Evolutionary conservation across 2,888 invertebrate genomes (phyloP), one percentile per base, ranked within the genome.

Genomic region (Acleris laterana): DNA sequence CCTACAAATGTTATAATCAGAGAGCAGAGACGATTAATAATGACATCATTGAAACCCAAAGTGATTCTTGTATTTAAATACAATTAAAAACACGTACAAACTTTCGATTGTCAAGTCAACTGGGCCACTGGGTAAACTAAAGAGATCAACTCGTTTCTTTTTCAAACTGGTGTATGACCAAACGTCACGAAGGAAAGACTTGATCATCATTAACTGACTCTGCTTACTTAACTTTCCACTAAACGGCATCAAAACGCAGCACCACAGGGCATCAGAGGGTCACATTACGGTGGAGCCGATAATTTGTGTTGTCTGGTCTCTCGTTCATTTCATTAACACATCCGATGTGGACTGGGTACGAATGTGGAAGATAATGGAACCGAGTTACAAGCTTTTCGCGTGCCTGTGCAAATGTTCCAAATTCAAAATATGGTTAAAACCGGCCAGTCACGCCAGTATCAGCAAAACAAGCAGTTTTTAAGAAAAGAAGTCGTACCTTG

Each of bases 271-370:
- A 83, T 73, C 63, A 76, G 82, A 82, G 85, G 85, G 87, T 84
- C 84, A 84, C 77, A 81, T 85, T 85, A 86, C 81, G 78, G 74
- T 70, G 72, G 68, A 82, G 75, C 79, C 75, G 87, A 86, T 89
- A 88, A 88, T 88, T 87, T 84, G 82, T 83, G 82, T 83, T 79
- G 83, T 78, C 80, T 69, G 74, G 70, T 73, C 71, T 72, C 74
- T 76, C 82, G 76, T 76, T 83, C 78, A 78, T 80, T 79, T 82
- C 74, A 81, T 87, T 87, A 88, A 75, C 83, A 81, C 80, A 58
- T 70, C 68, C 72, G 71, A 73, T 68, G 69, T 70, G 71, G 73
- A 74, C 73, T 72, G 71, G 70, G 72, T 66, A 71, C 69, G 68
- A 71, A 70, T 63, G 67, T 63, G 63, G 55, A 65, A 65, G 55